Base-by-base conservation (phyloP, 2,797 vertebrate genomes). In the Sphenodon punctatus region DNA sequence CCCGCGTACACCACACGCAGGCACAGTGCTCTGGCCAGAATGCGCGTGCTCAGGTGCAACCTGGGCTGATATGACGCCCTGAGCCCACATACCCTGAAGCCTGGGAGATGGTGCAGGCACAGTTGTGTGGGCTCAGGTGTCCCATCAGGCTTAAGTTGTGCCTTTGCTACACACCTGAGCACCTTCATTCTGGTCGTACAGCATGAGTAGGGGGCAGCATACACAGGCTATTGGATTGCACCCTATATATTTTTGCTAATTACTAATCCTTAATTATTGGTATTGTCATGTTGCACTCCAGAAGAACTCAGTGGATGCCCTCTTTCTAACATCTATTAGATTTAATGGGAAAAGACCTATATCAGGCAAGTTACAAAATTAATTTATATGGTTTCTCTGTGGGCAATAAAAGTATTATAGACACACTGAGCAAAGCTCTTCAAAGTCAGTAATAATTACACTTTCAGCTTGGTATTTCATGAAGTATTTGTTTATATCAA, bases 401-500 rank as follows among this genome's bases (percentile, higher is more conserved):
- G 39, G 73, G 63, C 22, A 82, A 78, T 88, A 80, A 89, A 89
- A 82, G 42, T 41, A 78, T 71, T 80, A 84, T 45, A 84, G 69
- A 86, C 8, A 27, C 20, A 32, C 27, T 71, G 73, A 88, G 23
- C 32, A 90, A 90, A 84, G 39, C 55, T 87, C 74, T 89, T 89
- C 78, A 78, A 89, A 91, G 80, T 85, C 80, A 53, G 16, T 45
- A 46, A n/a, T 76, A 77, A 88, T 85, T 79, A 89, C 55, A 16
- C 36, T 65, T 88, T 84, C 60, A 51, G 51, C 51, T 38, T 76
- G 30, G 14, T 90, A 93, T 69, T 89, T 92, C 83, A 66, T 78
- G 39, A 78, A 87, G 49, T 34, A 89, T 88, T 91, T 91, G 91
- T 85, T 95, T 90, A 83, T 90, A 93, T 92, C 86, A 59, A 56